Base-by-base conservation (phyloP, 2,797 vertebrate genomes). In the Toxotes lorentzi region DNA sequence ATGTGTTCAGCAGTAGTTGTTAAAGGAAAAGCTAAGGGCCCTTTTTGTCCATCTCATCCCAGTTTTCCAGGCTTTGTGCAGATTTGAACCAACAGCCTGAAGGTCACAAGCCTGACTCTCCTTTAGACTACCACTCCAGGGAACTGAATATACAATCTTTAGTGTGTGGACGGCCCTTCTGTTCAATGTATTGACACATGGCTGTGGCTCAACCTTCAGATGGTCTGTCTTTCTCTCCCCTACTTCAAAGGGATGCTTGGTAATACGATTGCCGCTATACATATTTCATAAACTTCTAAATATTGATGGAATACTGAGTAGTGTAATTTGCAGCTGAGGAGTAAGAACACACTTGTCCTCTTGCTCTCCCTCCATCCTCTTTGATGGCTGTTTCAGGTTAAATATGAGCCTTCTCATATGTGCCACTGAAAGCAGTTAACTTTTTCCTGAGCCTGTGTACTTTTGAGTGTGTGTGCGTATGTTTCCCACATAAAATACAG, bases 261-360 rank as follows among this genome's bases (percentile, higher is more conserved):
- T 88, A 87, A 91, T 81, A 82, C 87, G 69, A 79, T 76, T 79
- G 60, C 82, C 38, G 54, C 67, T 41, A 50, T 91, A 53, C 90
- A 93, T 93, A 85, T 91, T 94, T 91, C 30, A 93, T 89, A 62
- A 86, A 73, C 73, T 47, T 82, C 68, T 92, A 86, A 91, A 91
- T 92, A 90, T 90, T 92, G 64, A 92, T 91, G 69, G 56, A 70
- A 40, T 70, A 84, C 61, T 47, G 62, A 79, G 76, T 21, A 40
- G 75, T 75, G 11, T 81, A 79, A 67, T 65, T 82, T 87, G 63
- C 78, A 78, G 68, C 70, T 13, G 68, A 77, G 24, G 43, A 70
- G 56, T 61, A 69, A 0, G n/a, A 66, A 41, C 27, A 35, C 32
- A 69, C 56, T 70, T 69, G 41, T 69, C 59, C 45, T 53, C 59